Conservation (phyloP, 2,797 vertebrate genomes). For the Galagoides demidoff region DNA sequence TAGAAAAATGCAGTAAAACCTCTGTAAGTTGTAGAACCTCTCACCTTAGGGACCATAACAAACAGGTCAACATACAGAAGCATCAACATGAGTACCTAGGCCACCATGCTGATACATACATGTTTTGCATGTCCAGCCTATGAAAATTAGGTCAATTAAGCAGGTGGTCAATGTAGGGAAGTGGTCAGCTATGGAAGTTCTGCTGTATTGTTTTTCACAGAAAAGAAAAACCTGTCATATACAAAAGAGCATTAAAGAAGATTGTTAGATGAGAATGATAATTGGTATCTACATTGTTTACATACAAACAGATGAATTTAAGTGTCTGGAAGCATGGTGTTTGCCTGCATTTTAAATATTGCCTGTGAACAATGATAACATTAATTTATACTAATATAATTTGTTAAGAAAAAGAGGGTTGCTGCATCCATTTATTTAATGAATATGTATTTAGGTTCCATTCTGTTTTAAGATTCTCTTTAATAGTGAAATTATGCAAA, state of each 20-base stretch:
- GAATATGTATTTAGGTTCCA: constrained; percentile 20
- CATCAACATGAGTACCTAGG: too few species aligned
- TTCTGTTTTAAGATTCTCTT: background rate
- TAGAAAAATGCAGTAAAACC: background rate
- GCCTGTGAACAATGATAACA: background rate
- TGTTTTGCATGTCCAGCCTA: too few species aligned
- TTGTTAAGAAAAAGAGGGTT: constrained; percentile 22
- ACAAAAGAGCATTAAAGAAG: background rate
- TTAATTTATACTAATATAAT: constrained; percentile 20
- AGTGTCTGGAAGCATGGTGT: background rate
- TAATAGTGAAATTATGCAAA: constrained; percentile 38
- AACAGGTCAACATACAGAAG: too few species aligned
- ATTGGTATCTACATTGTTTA: background rate
- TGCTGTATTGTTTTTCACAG: too few species aligned
- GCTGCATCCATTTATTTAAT: background rate
- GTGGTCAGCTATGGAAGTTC: too few species aligned
- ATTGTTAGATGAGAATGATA: background rate
- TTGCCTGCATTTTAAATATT: constrained; percentile 30
- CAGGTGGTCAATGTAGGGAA: too few species aligned
- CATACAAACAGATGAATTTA: background rate
- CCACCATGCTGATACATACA: too few species aligned
- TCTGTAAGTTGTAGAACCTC: too few species aligned
- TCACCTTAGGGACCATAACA: too few species aligned
- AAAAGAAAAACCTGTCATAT: background rate
- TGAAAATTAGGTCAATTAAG: too few species aligned